Evolutionary conservation across 2,888 invertebrate genomes (phyloP), one percentile per base, ranked within the genome.

Genomic region (Globia sparganii): DNA sequence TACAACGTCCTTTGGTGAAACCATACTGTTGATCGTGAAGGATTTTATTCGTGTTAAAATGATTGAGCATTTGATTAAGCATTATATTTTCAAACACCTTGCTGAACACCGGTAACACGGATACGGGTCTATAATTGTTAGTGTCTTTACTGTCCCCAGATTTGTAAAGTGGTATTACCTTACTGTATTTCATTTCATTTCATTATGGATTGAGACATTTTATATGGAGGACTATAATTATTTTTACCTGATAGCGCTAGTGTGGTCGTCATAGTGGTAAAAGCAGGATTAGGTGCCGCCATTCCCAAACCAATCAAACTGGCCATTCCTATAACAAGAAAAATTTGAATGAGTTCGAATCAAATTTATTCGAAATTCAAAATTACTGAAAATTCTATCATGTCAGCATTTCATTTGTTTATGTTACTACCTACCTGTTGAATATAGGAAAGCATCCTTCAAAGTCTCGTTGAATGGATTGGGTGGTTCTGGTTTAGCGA

Each of bases 201-300:
- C n/a, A n/a, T n/a, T n/a, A n/a, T n/a, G n/a, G n/a, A n/a, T n/a
- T n/a, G n/a, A n/a, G n/a, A n/a, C n/a, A n/a, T n/a, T n/a, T n/a
- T n/a, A n/a, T n/a, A n/a, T 37, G 25, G 25, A 34, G 13, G 13
- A 34, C 34, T 34, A 73, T 59, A 6, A 28, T 31, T 59, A 59
- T 61, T 0, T 61, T 87, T 97, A 92, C 98, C 98, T 85, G 98
- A 97, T 83, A 99, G 94, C 53, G 98, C 98, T 86, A 99, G 97
- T 0, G 98, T 98, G 0, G 99, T 98, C 61, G 98, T 97, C 98
- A 99, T 99, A 2, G 98, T 98, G 0, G 98, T 98, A 91, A 99
- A 99, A 46, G 98, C 98, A 28, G 98, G 97, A 92, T 98, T 98
- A 0, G 99, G 99, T n/a, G 98, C 98, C 0, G 97, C 97, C 76